These are phyloP conservation scores for Drosophila barbarae DNA, from an alignment of 2,888 invertebrate genomes.

Conservation along the genomic window DNA sequence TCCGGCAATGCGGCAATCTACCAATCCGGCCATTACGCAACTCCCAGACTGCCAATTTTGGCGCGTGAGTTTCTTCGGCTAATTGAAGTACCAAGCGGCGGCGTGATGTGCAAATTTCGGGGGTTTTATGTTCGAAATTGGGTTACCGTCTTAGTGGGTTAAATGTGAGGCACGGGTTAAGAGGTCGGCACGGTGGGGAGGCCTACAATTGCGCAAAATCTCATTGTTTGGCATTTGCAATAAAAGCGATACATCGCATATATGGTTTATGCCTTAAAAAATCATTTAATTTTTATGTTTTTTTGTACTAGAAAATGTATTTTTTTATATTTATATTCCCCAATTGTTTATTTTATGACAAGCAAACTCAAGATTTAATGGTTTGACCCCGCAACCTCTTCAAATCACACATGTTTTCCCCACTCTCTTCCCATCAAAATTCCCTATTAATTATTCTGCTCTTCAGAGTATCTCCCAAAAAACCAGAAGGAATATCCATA, in stretches of 20 bases:
- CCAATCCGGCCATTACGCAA: slow-evolving; percentile 55
- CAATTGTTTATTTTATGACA: background rate
- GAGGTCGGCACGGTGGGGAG: slow-evolving; percentile 24
- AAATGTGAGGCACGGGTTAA: slow-evolving; percentile 36
- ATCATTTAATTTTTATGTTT: no score
- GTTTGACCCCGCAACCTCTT: background rate
- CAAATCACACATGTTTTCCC: slow-evolving; percentile 14
- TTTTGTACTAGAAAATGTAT: no score
- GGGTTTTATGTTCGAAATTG: slow-evolving; percentile 50
- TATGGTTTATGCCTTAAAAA: background rate
- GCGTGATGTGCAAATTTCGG: slow-evolving; percentile 57
- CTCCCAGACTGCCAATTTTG: slow-evolving; percentile 61
- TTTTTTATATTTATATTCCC: background rate
- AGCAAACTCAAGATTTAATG: background rate
- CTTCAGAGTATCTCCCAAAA: slow-evolving; percentile 42
- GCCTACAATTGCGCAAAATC: slow-evolving; percentile 19
- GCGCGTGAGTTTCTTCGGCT: slow-evolving; percentile 59
- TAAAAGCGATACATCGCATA: background rate
- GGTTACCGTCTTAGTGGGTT: slow-evolving; percentile 66
- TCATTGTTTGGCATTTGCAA: slow-evolving; percentile 9
- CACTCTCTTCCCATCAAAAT: slow-evolving; percentile 5
- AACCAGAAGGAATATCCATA: slow-evolving; percentile 21
- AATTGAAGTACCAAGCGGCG: slow-evolving; percentile 57
- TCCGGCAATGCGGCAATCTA: slow-evolving; percentile 50
- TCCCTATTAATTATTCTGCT: slow-evolving; percentile 30